These are phyloP conservation scores for Lycodopsis pacificus DNA, from an alignment of 2,797 vertebrate genomes.

Conservation along the genomic window DNA sequence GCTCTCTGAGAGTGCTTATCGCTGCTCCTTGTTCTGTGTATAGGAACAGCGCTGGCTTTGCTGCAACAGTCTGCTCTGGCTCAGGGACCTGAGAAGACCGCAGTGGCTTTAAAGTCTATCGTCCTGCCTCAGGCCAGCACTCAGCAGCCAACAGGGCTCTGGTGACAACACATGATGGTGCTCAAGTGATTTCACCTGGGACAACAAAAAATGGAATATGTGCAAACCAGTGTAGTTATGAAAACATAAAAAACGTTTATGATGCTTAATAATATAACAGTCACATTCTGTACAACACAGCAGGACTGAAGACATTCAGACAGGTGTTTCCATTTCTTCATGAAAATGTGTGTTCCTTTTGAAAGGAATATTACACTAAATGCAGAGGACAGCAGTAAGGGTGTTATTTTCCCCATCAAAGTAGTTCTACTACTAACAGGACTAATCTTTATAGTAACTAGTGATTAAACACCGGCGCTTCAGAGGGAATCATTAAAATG, in stretches of 20 bases:
- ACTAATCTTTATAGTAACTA: too few relatives aligned
- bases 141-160: slow-evolving; percentile 14
- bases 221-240: neutral
- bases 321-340: too few relatives aligned
- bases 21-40: slow-evolving; percentile 2
- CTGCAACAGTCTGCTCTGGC: slow-evolving; percentile 1
- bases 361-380: too few relatives aligned
- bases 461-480: too few relatives aligned
- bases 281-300: neutral
- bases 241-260: neutral
- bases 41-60: slow-evolving; percentile 10
- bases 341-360: too few relatives aligned
- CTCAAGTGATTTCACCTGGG: neutral
- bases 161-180: too few relatives aligned
- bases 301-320: neutral
- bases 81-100: slow-evolving; percentile 16
- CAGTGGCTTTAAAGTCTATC: slow-evolving; percentile 19
- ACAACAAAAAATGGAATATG: neutral
- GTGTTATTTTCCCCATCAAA: too few relatives aligned
- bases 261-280: too few relatives aligned
- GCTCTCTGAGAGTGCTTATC: slow-evolving; percentile 12
- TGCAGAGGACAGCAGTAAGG: too few relatives aligned
- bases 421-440: too few relatives aligned
- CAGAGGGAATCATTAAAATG: too few relatives aligned
- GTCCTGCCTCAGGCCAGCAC: slow-evolving; percentile 32